A percentile compares a stretch with the other conserved stretches of the same genome.
These are phyloP conservation scores for Pogonomyrmex barbatus DNA, from an alignment of 1,140 invertebrate genomes.

Conservation along the genomic window DNA sequence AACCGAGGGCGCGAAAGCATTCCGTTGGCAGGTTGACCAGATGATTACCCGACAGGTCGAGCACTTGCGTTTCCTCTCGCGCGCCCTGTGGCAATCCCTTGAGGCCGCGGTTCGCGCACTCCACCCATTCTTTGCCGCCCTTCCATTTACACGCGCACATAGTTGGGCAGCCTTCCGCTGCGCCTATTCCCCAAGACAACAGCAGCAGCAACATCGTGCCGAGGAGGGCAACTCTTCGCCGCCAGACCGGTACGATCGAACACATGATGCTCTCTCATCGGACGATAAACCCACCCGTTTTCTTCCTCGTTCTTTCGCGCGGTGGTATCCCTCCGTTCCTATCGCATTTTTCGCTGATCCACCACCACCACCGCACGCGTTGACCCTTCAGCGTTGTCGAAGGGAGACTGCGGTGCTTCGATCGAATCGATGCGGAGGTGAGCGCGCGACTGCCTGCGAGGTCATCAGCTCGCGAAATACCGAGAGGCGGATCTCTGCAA, in stretches of 20 bases:
- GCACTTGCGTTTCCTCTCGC: slow-evolving; percentile 94
- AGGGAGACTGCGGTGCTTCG: slow-evolving; percentile 36
- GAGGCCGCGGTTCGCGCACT: slow-evolving; percentile 92
- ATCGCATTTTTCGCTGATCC: slow-evolving; percentile 32
- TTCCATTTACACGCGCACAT: slow-evolving; percentile 96
- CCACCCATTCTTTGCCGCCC: slow-evolving; percentile 95
- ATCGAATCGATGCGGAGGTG: slow-evolving; percentile 22
- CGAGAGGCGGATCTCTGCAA: slow-evolving; percentile 38
- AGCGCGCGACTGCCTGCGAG: slow-evolving; percentile 19
- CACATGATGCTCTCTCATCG: slow-evolving; percentile 70
- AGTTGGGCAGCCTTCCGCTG: slow-evolving; percentile 88
- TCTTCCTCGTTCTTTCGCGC: background rate
- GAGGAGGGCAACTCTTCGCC: slow-evolving; percentile 69
- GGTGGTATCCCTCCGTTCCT: slow-evolving; percentile 10
- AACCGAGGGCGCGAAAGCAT: slow-evolving; percentile 91
- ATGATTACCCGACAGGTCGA: slow-evolving; percentile 94
- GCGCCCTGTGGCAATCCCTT: slow-evolving; percentile 92
- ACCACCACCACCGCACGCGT: slow-evolving; percentile 21
- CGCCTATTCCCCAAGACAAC: slow-evolving; percentile 58
- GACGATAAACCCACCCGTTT: slow-evolving; percentile 13
- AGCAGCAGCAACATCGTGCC: slow-evolving; percentile 66
- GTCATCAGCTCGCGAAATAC: slow-evolving; percentile 35
- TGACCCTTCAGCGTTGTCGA: slow-evolving; percentile 40
- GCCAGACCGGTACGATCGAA: slow-evolving; percentile 65
- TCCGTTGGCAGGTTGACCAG: slow-evolving; percentile 91